Evolutionary conservation across 2,797 vertebrate species (phyloP).

Genomic region (Peromyscus attwateri): DNA sequence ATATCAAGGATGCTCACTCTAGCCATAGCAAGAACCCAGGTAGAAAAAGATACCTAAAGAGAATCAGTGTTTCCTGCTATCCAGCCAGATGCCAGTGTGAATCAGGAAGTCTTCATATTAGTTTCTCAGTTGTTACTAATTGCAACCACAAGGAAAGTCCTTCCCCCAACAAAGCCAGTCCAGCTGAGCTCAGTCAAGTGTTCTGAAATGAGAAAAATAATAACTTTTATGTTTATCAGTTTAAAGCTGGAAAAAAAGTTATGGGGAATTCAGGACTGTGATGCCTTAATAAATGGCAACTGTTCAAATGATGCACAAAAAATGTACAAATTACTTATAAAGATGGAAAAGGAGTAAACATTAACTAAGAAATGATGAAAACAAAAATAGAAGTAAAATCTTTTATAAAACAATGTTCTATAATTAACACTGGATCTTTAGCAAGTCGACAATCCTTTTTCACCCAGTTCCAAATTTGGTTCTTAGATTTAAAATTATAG

Average conservation of each 20-base stretch:
- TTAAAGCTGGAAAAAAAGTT: background rate
- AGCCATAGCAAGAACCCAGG: background rate
- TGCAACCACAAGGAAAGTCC: background rate
- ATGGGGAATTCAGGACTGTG: background rate
- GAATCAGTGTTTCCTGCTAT: background rate
- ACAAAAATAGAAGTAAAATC: background rate
- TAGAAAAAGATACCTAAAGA: background rate
- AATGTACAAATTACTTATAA: background rate
- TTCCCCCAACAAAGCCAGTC: background rate
- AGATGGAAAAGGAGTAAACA: background rate
- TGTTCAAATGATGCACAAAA: background rate
- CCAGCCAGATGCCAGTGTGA: background rate
- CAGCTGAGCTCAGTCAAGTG: background rate
- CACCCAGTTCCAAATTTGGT: background rate
- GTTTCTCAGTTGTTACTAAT: background rate
- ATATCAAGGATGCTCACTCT: background rate
- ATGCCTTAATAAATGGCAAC: background rate
- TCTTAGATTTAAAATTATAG: slow-evolving; percentile 6
- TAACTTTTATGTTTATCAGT: background rate
- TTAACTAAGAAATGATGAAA: background rate
- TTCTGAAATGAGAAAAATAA: background rate
- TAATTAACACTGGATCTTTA: slow-evolving; percentile 24
- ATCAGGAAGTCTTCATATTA: background rate
- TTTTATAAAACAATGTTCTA: slow-evolving; percentile 2
- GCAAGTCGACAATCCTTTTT: background rate